phyloP scores from a whole-genome alignment of 2,797 vertebrate species.

The Spinus pinus region DNA sequence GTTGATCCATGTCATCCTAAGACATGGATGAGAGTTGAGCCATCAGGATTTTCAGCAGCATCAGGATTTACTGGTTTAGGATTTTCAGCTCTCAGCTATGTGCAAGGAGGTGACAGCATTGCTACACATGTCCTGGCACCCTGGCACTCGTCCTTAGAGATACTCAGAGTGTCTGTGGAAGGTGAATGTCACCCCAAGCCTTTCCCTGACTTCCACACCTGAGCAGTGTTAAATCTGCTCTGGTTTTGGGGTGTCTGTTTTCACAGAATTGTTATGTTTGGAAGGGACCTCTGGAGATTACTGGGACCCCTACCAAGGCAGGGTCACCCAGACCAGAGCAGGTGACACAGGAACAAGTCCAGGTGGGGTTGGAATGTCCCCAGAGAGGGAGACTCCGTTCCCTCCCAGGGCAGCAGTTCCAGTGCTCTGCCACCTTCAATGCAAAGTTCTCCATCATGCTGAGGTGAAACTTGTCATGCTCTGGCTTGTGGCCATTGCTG shows the following conservation, averaged over 20 bases:
- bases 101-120: not conserved
- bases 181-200: not conserved
- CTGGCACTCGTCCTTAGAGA: not conserved
- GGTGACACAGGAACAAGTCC: not conserved
- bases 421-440: not conserved
- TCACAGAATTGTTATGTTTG: not conserved
- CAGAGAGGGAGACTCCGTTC: rapidly evolving
- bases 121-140: not conserved
- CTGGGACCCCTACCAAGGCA: no score
- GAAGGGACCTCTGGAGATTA: not conserved
- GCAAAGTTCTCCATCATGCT: not conserved
- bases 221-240: not conserved
- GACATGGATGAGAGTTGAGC: not conserved
- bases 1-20: not conserved
- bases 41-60: not conserved
- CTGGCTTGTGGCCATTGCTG: not conserved
- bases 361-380: not conserved
- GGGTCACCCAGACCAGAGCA: not conserved
- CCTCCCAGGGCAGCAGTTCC: not conserved
- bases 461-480: not conserved
- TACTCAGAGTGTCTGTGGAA: not conserved
- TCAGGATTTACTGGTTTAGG: not conserved
- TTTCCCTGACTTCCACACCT: not conserved
- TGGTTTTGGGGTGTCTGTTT: not conserved
- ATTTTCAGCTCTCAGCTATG: not conserved